Evolutionary conservation across 2,797 vertebrate species (phyloP), one percentile per base, ranked within the genome.

Genomic region (Sphenopsis melanotis): DNA sequence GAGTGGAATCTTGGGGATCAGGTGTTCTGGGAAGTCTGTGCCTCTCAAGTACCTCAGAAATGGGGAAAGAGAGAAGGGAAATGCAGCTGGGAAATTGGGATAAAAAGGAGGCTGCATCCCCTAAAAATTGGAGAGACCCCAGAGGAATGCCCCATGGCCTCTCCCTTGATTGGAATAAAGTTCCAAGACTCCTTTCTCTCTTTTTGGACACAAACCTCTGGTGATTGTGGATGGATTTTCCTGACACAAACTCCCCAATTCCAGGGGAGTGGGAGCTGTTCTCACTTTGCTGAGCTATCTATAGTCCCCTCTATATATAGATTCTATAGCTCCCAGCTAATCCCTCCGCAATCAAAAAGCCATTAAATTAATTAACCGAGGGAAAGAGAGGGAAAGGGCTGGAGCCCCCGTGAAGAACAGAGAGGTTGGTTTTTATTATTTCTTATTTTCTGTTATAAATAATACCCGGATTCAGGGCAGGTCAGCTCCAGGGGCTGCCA

Each of bases 351-450:
- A 96, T 97, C 94, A 95, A 47, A 94, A 93, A 95, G 39, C 94
- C 95, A 96, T 97, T 97, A 97, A 95, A 97, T 97, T 96, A 97
- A 97, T 97, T 97, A 97, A 87, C 69, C 56, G 30, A 72, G 94
- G 90, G 94, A 88, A 84, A 56, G 90, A 57, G 90, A 90, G 90
- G 92, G 36, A 63, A 75, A 86, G 68, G 80, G 76, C 64, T 57
- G 82, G 63, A 59, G 80, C 66, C 69, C 93, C 86, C 91, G 83
- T 24, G 8, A 92, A 83, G 94, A 90, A 27, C 75, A 72, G 52
- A 81, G 82, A 1, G 14, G 47, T 85, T 87, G 42, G 17, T 42
- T 12, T 87, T 90, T 92, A 42, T 95, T 90, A 74, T 59, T 59
- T 37, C 13, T 37, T 27, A 37, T 59, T 59, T 57, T 37, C 12